Base-by-base conservation (phyloP, 2,797 vertebrate genomes). In the Ctenochaetus hawaiiensis region DNA sequence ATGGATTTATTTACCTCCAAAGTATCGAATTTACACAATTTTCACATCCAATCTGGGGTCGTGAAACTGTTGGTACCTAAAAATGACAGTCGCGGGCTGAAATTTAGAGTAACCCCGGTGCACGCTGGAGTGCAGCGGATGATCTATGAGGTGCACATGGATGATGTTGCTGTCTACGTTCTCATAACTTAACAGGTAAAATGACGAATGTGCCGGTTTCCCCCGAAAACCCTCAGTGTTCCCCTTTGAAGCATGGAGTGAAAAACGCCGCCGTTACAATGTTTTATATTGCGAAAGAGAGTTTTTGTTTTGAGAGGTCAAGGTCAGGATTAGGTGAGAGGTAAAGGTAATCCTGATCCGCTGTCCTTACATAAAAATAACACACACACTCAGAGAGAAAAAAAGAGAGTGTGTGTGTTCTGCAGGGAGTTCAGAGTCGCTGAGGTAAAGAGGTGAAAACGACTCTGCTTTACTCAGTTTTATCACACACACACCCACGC, bases 321-420 rank as follows among this genome's bases (percentile, higher is more conserved):
- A 80, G 87, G 86, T 88, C 73, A 75, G 80, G 63, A 88, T 88
- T 52, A 80, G 87, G 86, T 87, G 82, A 89, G 86, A 84, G 77
- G 87, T 67, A 85, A 76, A 76, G 23, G 77, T 77, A 79, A 82
- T 78, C 68, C 77, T 78, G 75, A 83, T 80, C 78, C 9, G 62
- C 49, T 43, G 39, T 72, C 64, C 47, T 20, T 17, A 72, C 65
- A 77, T 75, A 74, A 77, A 77, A 63, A 18, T 11, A 51, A 66
- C 49, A 67, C 30, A 61, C 64, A 77, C 69, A 75, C 74, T 60
- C 70, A n/a, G 37, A 30, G 20, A 53, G 39, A 18, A 56, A 34
- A 49, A 58, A 53, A 71, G 70, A 75, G 53, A 67, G 48, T 11
- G 58, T 67, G 71, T 51, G 26, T 30, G 26, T 30, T 26, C 20